These are phyloP conservation scores for Ornithorhynchus anatinus DNA, from an alignment of 2,113 vertebrate species.

Conservation along the genomic window DNA sequence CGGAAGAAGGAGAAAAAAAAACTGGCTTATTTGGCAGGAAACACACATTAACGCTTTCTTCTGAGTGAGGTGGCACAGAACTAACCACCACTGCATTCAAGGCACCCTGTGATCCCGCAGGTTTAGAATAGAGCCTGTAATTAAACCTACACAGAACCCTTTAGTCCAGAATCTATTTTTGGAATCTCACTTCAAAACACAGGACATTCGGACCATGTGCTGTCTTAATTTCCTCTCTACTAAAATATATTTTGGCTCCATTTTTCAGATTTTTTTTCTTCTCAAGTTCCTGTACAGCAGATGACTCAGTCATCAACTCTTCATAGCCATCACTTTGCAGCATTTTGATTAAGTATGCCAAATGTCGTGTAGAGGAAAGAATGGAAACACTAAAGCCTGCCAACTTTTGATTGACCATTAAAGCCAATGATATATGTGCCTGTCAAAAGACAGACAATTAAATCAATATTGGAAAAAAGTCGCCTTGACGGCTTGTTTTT, in stretches of 20 bases:
- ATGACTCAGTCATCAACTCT: slow-evolving; percentile 86
- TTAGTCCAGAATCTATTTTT: slow-evolving; percentile 72
- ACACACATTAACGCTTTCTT: slow-evolving; percentile 29
- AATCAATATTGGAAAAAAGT: slow-evolving; percentile 98
- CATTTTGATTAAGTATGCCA: slow-evolving; percentile 89
- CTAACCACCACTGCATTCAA: slow-evolving; percentile 59
- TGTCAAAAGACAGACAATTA: slow-evolving; percentile 97
- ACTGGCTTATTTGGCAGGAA: slow-evolving; percentile 27
- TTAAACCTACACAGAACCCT: slow-evolving; percentile 68
- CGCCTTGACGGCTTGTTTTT: slow-evolving; percentile 94
- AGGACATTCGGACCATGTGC: slow-evolving; percentile 78
- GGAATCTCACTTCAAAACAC: slow-evolving; percentile 76
- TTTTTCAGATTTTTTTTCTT: slow-evolving; percentile 73
- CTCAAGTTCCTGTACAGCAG: slow-evolving; percentile 84
- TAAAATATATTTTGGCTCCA: slow-evolving; percentile 81
- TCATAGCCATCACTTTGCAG: slow-evolving; percentile 83
- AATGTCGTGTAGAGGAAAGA: slow-evolving; percentile 89
- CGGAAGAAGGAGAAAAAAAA: slow-evolving; percentile 53
- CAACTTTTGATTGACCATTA: slow-evolving; percentile 97
- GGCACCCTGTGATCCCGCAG: slow-evolving; percentile 56
- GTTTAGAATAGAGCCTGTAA: slow-evolving; percentile 60
- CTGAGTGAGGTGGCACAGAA: slow-evolving; percentile 10
- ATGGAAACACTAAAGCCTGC: slow-evolving; percentile 91
- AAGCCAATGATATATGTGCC: slow-evolving; percentile 96
- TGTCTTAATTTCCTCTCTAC: slow-evolving; percentile 81